phyloP scores from a whole-genome alignment of 2,113 vertebrate genomes.

The Calidris pygmaea region DNA sequence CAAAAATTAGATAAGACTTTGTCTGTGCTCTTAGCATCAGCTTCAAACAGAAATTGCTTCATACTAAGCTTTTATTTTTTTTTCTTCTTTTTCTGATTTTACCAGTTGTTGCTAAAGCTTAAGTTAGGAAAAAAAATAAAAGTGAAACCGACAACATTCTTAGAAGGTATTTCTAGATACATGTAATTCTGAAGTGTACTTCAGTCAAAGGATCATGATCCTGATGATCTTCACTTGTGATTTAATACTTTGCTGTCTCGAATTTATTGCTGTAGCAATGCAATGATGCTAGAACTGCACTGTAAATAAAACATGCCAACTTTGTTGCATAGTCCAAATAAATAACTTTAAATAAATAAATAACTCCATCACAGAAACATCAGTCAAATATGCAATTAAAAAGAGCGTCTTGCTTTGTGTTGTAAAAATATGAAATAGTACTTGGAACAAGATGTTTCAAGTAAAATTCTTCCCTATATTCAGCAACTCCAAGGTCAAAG shows the following conservation, averaged over 20 bases:
- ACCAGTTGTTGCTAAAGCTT: not conserved
- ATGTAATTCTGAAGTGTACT: not conserved
- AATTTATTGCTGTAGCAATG: not conserved
- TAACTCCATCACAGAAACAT: not conserved
- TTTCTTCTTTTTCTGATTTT: not conserved
- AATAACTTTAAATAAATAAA: constrained; percentile 23
- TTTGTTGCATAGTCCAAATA: not conserved
- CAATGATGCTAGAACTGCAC: not conserved
- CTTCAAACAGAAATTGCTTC: not conserved
- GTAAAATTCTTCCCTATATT: not conserved
- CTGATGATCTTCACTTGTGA: not conserved
- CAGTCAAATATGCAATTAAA: constrained; percentile 38
- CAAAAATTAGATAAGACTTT: not conserved
- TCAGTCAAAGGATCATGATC: not conserved
- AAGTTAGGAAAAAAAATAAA: not conserved
- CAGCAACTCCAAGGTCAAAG: not conserved
- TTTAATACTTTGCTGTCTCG: not conserved
- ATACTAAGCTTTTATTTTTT: not conserved
- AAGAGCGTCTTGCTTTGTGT: not conserved
- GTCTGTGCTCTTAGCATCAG: not conserved
- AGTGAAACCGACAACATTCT: not conserved
- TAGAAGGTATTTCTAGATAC: not conserved
- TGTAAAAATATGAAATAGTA: not conserved
- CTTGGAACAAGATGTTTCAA: not conserved
- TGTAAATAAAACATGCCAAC: constrained; percentile 13